Evolutionary conservation across 1,140 invertebrate species (phyloP), one percentile per base, ranked within the genome.

Genomic region (Calycopis cecrops): DNA sequence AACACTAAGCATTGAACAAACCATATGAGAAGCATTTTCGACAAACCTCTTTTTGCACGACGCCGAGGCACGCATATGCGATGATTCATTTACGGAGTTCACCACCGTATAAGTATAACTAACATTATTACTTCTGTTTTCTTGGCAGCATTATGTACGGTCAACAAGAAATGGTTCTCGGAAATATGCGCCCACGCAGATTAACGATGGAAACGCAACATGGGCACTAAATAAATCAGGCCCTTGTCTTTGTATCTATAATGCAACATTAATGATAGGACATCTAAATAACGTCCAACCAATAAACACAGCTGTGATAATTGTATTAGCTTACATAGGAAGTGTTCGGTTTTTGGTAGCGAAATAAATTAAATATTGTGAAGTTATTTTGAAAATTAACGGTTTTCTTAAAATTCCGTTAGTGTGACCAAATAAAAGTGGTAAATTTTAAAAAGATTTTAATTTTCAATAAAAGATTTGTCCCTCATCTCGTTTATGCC

Each of bases 51-150:
- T 87, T 87, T 87, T 85, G 80, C 64, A 44, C 55, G 16, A 58
- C 70, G 76, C 80, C 77, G 84, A 79, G 80, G 77, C 67, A 73
- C 73, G 84, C 81, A 87, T 87, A 84, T 79, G 71, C 71, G 80
- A 85, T 85, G 81, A 84, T 83, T 85, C 80, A 84, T 87, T 84
- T 83, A 83, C 83, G 79, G 78, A 84, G 67, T 76, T 84, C 71
- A 79, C 78, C 74, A 61, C 76, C 74, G 72, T 82, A 82, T 79
- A 76, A 75, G 79, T 85, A 85, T 76, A 73, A 73, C 79, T 79
- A 80, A 78, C 76, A 81, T 79, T 84, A 85, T 84, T 83, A 83
- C 75, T 79, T 80, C 79, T 83, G 79, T 86, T 81, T 79, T 82
- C 75, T 85, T 75, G 60, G 73, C 79, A 80, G 69, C 74, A 78